These are phyloP conservation scores for Cydia strobilella DNA, from an alignment of 1,140 invertebrate genomes.

Conservation along the genomic window DNA sequence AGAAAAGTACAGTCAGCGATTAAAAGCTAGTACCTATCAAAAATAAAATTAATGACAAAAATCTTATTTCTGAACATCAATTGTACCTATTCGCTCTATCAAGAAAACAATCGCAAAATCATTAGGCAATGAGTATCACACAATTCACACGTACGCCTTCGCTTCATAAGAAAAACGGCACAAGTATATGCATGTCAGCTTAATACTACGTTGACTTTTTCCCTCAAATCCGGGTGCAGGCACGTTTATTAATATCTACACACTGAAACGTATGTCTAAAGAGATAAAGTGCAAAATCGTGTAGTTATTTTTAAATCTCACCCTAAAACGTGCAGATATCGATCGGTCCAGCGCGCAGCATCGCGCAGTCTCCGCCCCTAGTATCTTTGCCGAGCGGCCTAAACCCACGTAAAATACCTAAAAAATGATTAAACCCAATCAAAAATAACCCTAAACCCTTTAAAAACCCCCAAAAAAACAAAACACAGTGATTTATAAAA, in stretches of 20 bases:
- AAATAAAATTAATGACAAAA: too few relatives aligned
- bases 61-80: neutral
- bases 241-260: neutral
- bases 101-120: neutral
- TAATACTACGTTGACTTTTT: neutral
- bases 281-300: neutral
- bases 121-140: neutral
- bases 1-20: too few relatives aligned
- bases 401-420: conserved; percentile 56
- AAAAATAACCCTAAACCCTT: conserved; percentile 40
- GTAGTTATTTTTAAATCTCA: neutral
- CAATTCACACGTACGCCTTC: neutral
- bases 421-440: conserved; percentile 53
- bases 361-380: conserved; percentile 41
- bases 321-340: conserved; percentile 47
- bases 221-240: neutral
- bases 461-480: conserved; percentile 33
- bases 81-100: neutral
- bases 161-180: neutral
- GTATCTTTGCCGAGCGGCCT: conserved; percentile 46
- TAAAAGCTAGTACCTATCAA: too few relatives aligned
- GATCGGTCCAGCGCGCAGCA: conserved; percentile 63
- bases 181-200: neutral
- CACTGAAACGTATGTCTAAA: neutral
- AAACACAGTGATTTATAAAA: conserved; percentile 35